Base-by-base conservation (phyloP, 1,140 invertebrate genomes). In the Ceratitis capitata region DNA sequence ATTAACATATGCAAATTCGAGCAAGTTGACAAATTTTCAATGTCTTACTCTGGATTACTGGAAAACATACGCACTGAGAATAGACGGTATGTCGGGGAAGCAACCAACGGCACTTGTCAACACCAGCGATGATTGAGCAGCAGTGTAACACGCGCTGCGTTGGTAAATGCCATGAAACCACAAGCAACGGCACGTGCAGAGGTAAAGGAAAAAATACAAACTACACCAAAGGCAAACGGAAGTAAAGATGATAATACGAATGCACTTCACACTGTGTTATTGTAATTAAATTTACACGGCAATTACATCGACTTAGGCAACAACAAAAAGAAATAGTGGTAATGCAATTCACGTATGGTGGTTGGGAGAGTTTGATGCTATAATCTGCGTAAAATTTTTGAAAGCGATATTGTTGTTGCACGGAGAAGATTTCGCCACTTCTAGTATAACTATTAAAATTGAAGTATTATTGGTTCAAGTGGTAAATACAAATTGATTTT, bases 281-380 rank as follows among this genome's bases (percentile, higher is more conserved):
- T 56, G 87, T 91, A 91, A 91, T 91, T 91, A 91, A 91, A 91
- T 92, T 91, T 92, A 86, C 88, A 91, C 91, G 89, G 89, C 88
- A 91, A 92, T 90, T 92, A 91, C 89, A 91, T 87, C 69, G 39
- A 26, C 86, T 78, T 78, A 78, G 35, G 47, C 84, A 78, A 42
- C 82, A 56, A 83, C 47, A 47, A 78, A 5, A 78, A 45, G 0
- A 45, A 74, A 19, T 45, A 51, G 61, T 26, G 9, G 39, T 10
- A 74, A 7, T 19, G 7, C 61, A 74, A 7, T 19, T 1, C 61
- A 19, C 14, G n/a, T 9, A 61, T 26, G n/a, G n/a, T 7, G 69
- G 10, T 35, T 64, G 1, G 39, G 2, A 5, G 12, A n/a, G 26
- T 78, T 78, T 78, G 39, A 39, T 78, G 39, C 19, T 14, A 23